Percentiles rank a stretch among this genome's conserved stretches.
Evolutionary conservation across 2,797 vertebrate species (phyloP).

Genomic region (Platalea minor): DNA sequence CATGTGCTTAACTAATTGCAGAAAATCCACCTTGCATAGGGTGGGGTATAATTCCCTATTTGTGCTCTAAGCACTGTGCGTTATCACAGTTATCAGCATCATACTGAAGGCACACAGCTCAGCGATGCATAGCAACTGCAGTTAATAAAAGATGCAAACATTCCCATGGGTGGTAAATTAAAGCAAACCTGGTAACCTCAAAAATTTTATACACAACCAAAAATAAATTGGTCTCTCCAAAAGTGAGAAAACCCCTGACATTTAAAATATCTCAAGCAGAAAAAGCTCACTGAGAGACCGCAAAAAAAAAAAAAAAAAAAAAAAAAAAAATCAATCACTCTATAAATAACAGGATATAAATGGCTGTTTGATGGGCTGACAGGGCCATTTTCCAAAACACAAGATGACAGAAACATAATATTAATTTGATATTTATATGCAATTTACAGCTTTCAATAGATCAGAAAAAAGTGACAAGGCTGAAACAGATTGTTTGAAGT

Average conservation of each 20-base stretch:
- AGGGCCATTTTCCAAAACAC: not conserved
- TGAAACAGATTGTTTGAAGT: conserved; percentile 15
- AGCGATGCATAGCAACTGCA: not conserved
- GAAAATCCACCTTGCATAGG: not conserved
- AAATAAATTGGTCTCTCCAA: not conserved
- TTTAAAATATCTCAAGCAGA: not conserved
- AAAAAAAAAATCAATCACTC: not conserved
- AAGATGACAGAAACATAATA: not conserved
- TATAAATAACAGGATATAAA: not conserved
- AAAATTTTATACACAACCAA: not conserved
- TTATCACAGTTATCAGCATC: not conserved
- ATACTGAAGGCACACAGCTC: not conserved
- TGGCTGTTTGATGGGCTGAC: not conserved
- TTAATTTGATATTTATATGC: not conserved
- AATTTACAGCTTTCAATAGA: conserved; percentile 6
- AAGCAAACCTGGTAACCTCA: not conserved
- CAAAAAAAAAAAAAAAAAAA: too few species aligned
- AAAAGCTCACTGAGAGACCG: not conserved
- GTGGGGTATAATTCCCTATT: not conserved
- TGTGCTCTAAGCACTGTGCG: not conserved
- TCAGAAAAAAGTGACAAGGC: not conserved
- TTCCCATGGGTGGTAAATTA: not conserved
- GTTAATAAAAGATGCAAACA: not conserved
- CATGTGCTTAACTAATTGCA: not conserved
- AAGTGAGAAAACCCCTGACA: not conserved